A percentile compares a stretch with the other conserved stretches of the same genome.
Evolutionary conservation across 2,113 vertebrate genomes (phyloP).

Genomic region (Nibea coibor): DNA sequence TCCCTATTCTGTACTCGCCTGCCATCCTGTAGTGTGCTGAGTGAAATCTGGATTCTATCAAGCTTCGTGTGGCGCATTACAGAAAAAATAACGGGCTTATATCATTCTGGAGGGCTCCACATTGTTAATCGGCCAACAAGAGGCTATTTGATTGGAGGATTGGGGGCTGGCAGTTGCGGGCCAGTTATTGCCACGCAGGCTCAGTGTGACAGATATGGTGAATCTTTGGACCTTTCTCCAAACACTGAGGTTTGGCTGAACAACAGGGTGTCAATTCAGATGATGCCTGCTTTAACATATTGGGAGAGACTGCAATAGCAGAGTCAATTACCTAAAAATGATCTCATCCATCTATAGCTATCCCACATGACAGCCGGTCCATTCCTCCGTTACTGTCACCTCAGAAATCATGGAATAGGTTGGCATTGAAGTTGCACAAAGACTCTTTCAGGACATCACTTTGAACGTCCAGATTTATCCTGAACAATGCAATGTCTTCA

Average conservation of each 20-base stretch:
- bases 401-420: conserved; percentile 22
- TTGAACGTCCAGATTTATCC: background rate
- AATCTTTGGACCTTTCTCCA: conserved; percentile 42
- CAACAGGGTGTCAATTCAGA: conserved; percentile 9
- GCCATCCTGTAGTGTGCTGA: conserved; percentile 86
- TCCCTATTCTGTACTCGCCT: conserved; percentile 85
- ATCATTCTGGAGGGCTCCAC: conserved; percentile 13
- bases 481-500: background rate
- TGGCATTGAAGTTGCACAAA: conserved; percentile 11
- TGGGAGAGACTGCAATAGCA: conserved; percentile 32
- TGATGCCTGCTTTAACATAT: conserved; percentile 51
- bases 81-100: background rate
- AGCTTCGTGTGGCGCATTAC: conserved; percentile 70
- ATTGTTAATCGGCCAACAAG: conserved; percentile 5
- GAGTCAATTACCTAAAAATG: conserved; percentile 52
- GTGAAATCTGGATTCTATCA: conserved; percentile 91
- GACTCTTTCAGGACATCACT: background rate
- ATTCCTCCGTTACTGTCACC: conserved; percentile 43
- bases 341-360: conserved; percentile 43
- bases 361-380: conserved; percentile 40
- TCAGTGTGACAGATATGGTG: conserved; percentile 27
- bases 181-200: conserved; percentile 12
- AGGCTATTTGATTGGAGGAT: conserved; percentile 15
- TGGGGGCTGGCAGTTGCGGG: background rate
- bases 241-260: conserved; percentile 50